A percentile compares a stretch with the other conserved stretches of the same genome.
Evolutionary conservation across 2,888 invertebrate genomes (phyloP).

Genomic region (Lycophotia porphyrea): DNA sequence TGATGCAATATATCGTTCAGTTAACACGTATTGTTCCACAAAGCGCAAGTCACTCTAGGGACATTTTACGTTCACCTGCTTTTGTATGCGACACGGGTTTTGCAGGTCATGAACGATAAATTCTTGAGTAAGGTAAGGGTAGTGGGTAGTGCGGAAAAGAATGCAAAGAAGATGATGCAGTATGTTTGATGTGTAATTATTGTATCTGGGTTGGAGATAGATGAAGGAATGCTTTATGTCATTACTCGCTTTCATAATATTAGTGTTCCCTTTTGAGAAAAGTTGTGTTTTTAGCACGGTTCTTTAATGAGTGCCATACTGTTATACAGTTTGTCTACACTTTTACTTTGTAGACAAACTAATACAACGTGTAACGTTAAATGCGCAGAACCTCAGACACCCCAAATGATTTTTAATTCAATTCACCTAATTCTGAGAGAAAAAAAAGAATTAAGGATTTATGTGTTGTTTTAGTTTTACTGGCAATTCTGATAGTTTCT

Average conservation of each 20-base stretch:
- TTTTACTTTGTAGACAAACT: too few species aligned
- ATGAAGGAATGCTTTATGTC: not conserved
- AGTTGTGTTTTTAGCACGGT: not conserved
- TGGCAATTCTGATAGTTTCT: too few species aligned
- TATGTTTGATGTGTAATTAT: conserved; percentile 4
- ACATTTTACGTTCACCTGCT: conserved; percentile 52
- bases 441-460: too few species aligned
- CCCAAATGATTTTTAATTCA: too few species aligned
- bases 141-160: not conserved
- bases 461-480: too few species aligned
- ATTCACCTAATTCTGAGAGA: too few species aligned
- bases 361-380: too few species aligned
- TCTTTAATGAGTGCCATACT: not conserved
- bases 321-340: not conserved
- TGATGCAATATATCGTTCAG: conserved; percentile 36
- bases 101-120: conserved; percentile 45
- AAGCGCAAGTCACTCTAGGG: conserved; percentile 60
- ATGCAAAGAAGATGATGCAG: not conserved
- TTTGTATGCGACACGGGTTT: conserved; percentile 30
- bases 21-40: conserved; percentile 43
- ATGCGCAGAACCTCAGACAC: too few species aligned
- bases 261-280: not conserved
- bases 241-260: not conserved
- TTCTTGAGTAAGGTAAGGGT: conserved; percentile 32
- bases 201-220: not conserved